phyloP scores from a whole-genome alignment of 2,113 vertebrate genomes.

The Pedetes capensis region DNA sequence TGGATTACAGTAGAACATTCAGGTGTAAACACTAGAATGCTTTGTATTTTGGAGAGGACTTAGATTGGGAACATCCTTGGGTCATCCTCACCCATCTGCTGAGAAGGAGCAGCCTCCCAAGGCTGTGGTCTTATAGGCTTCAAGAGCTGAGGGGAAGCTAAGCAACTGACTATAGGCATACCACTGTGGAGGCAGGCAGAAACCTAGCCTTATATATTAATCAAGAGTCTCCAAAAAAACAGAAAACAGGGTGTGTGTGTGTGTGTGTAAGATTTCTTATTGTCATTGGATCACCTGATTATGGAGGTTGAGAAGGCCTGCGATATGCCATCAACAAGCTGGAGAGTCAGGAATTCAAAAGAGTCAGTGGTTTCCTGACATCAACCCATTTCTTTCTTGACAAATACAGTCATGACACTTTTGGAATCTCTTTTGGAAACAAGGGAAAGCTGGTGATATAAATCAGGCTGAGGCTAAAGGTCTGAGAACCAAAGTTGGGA shows the following conservation, averaged over 20 bases:
- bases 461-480: not conserved
- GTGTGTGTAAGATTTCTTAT: not conserved
- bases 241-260: not conserved
- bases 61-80: not conserved
- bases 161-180: not conserved
- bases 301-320: not conserved
- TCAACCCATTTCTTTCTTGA: slow-evolving; percentile 68
- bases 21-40: not conserved
- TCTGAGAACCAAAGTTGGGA: not conserved
- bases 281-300: not conserved
- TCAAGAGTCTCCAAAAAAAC: not conserved
- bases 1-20: not conserved
- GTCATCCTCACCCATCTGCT: not conserved
- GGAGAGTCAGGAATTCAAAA: slow-evolving; percentile 57
- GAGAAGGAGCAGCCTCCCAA: not conserved
- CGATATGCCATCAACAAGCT: not conserved
- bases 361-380: slow-evolving; percentile 65
- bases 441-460: not conserved
- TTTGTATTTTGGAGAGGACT: not conserved
- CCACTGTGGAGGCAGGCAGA: not conserved
- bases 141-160: not conserved
- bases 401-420: slow-evolving; percentile 47
- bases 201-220: not conserved
- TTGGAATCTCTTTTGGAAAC: too few relatives aligned
- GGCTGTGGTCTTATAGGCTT: not conserved